Evolutionary conservation across 2,888 invertebrate species (phyloP).

Genomic region (Dasysyrphus albostriatus): DNA sequence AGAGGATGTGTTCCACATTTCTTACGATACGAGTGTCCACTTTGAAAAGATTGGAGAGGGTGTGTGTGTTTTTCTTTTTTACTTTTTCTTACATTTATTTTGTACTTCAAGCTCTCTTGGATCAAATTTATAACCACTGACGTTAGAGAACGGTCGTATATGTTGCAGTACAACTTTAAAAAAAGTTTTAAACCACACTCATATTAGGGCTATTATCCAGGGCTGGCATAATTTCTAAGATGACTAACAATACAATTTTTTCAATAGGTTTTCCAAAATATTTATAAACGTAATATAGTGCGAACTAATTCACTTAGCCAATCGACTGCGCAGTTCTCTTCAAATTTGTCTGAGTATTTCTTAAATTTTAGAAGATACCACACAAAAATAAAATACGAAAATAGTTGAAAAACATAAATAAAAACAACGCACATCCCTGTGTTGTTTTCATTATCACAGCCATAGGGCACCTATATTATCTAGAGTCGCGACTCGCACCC

Average conservation of each 20-base stretch:
- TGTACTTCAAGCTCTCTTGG: constrained; percentile 29
- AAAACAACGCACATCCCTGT: too few species aligned
- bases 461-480: too few species aligned
- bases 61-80: constrained; percentile 25
- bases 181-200: not conserved
- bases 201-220: not conserved
- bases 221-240: not conserved
- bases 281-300: too few species aligned
- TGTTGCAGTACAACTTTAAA: not conserved
- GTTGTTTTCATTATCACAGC: too few species aligned
- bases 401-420: too few species aligned
- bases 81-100: not conserved
- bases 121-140: constrained; percentile 60
- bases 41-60: constrained; percentile 58
- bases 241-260: not conserved
- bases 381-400: too few species aligned
- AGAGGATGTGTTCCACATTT: constrained; percentile 71
- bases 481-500: too few species aligned
- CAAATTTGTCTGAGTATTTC: too few species aligned
- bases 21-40: constrained; percentile 72
- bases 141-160: constrained; percentile 39
- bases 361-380: too few species aligned
- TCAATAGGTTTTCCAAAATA: not conserved
- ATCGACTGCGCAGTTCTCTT: too few species aligned
- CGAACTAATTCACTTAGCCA: too few species aligned